Evolutionary conservation across 1,140 invertebrate genomes (phyloP).

Genomic region (Rhagoletis zephyria): DNA sequence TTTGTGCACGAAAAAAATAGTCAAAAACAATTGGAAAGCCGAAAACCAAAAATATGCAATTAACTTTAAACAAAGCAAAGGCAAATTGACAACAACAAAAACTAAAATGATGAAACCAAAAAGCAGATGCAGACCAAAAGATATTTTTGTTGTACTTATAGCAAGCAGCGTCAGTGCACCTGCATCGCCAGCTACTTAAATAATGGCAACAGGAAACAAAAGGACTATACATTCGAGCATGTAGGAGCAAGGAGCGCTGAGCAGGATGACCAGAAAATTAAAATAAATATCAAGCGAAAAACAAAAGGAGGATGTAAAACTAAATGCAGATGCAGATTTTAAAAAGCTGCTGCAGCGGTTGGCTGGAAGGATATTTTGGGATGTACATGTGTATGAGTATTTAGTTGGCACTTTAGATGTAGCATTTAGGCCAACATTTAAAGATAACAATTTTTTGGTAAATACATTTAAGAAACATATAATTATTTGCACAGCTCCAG

Average conservation of each 20-base stretch:
- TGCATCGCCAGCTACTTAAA: conserved; percentile 26
- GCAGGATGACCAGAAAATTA: conserved; percentile 29
- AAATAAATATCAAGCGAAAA: conserved; percentile 6
- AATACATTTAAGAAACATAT: conserved; percentile 31
- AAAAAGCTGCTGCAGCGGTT: not conserved
- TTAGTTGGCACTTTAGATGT: not conserved
- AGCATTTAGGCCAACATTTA: not conserved
- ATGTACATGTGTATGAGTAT: not conserved
- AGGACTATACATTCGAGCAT: not conserved
- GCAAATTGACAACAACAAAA: not conserved
- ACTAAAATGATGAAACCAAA: not conserved
- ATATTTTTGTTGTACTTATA: not conserved
- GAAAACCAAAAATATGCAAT: not conserved
- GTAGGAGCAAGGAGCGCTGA: not conserved
- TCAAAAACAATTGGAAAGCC: not conserved
- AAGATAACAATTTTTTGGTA: conserved; percentile 23
- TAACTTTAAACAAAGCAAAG: conserved; percentile 12
- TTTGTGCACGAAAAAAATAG: not conserved
- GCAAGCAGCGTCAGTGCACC: not conserved
- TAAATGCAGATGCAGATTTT: conserved; percentile 10
- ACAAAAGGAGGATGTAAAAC: not conserved
- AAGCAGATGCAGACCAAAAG: not conserved
- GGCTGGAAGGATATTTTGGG: not conserved
- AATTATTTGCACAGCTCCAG: not conserved
- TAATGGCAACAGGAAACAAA: not conserved